Evolutionary conservation across 2,113 vertebrate genomes (phyloP), one percentile per base, ranked within the genome.

Genomic region (Scatophagus argus): DNA sequence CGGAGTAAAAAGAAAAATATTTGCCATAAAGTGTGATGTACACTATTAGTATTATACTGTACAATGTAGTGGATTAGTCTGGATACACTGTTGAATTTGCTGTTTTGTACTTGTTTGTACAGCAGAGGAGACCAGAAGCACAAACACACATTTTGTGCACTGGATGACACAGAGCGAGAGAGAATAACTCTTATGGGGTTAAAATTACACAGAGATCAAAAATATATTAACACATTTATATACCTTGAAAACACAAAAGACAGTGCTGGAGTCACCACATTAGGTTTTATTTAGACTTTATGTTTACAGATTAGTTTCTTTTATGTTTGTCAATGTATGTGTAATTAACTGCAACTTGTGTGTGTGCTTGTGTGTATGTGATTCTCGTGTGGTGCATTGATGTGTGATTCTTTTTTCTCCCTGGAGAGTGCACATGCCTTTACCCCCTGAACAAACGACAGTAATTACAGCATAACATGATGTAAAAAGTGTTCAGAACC

Each of bases 241-340:
- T 14, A 49, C 51, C 5, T 44, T 49, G 16, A 21, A 84, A 52
- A 85, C 29, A 90, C 36, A 86, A 78, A 74, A 76, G 46, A 81
- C 82, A 72, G 8, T 6, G 49, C 67, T 73, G 16, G 82, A 79
- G 82, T 92, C 81, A 92, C 88, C 92, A 94, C 83, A 87, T 77
- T 72, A 78, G 70, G 76, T 63, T 94, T 95, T 94, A 94, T 93
- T 92, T 91, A 55, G 70, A 88, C 38, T 84, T 89, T 56, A 68
- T 77, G 84, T 92, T 82, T 85, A 89, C 89, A 90, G 58, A 83
- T 79, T 32, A 68, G 54, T 56, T 74, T 67, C 27, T 44, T 62
- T 62, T 39, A 49, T 74, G 41, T 61, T 70, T 77, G 39, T 73
- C 32, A 63, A 49, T 61, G 36, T 31, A 12, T 52, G 47, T 66